These are phyloP conservation scores for Diadema setosum DNA, from an alignment of 35 echinoderm and acorn worm species.

Conservation along the genomic window DNA sequence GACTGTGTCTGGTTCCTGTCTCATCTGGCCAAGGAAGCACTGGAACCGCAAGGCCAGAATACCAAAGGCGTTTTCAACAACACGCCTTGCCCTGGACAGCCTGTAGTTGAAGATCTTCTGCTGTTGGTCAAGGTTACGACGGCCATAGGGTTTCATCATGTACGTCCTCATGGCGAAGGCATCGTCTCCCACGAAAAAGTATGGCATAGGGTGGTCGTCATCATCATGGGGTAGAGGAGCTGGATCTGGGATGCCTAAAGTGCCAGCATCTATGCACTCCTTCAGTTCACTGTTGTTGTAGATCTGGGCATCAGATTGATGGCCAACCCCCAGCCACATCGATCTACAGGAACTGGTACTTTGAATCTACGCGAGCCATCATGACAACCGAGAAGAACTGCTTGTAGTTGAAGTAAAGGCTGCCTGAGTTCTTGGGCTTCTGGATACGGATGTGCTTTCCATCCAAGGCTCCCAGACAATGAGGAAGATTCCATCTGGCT, in stretches of 20 bases:
- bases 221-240: neutral
- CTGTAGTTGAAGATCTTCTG: constrained; percentile 50
- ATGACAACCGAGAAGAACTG: constrained; percentile 30
- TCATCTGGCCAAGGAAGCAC: neutral
- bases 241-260: neutral
- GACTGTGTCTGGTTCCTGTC: neutral
- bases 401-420: constrained; percentile 52
- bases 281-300: too few relatives aligned
- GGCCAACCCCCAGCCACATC: constrained; percentile 5
- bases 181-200: constrained; percentile 30
- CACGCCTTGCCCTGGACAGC: neutral
- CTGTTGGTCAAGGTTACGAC: neutral
- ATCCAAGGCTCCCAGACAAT: constrained; percentile 27
- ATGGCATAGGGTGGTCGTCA: neutral
- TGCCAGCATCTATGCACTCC: neutral
- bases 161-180: constrained; percentile 2
- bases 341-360: constrained; percentile 48
- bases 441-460: constrained; percentile 39
- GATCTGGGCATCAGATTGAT: too few relatives aligned
- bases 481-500: constrained; percentile 36
- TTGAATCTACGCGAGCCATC: constrained; percentile 35
- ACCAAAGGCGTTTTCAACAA: constrained; percentile 17
- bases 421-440: constrained; percentile 14
- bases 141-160: constrained; percentile 42
- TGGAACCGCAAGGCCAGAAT: neutral